These are phyloP conservation scores for Drosophila multiciliata DNA, from an alignment of 2,888 invertebrate species.

Conservation along the genomic window DNA sequence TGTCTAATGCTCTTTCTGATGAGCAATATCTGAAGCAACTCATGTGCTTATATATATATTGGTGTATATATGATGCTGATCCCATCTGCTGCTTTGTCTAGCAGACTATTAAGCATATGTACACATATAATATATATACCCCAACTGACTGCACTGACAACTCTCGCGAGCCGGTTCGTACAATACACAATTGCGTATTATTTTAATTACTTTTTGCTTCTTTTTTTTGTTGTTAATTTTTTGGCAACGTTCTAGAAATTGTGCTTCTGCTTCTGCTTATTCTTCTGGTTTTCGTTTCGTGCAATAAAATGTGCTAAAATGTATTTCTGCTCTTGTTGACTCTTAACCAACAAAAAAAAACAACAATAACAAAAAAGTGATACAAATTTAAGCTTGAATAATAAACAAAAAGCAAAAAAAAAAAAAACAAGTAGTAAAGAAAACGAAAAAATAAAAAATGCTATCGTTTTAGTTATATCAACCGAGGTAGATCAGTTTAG, in stretches of 20 bases:
- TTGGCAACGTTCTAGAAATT: slow-evolving; percentile 52
- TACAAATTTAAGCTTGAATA: slow-evolving; percentile 33
- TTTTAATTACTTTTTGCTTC: slow-evolving; percentile 60
- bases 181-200: slow-evolving; percentile 73
- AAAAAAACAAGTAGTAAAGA: slow-evolving; percentile 14
- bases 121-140: slow-evolving; percentile 22
- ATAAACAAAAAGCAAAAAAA: slow-evolving; percentile 19
- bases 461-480: slow-evolving; percentile 36
- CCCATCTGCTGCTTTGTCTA: slow-evolving; percentile 28
- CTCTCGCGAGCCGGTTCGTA: slow-evolving; percentile 33
- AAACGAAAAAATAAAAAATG: slow-evolving; percentile 21
- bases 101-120: slow-evolving; percentile 5
- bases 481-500: slow-evolving; percentile 38
- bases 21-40: slow-evolving; percentile 14
- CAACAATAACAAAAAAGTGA: slow-evolving; percentile 18
- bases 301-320: slow-evolving; percentile 63
- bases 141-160: not conserved
- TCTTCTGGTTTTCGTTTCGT: slow-evolving; percentile 26
- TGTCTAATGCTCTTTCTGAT: slow-evolving; percentile 17
- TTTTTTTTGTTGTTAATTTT: slow-evolving; percentile 16
- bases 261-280: slow-evolving; percentile 18
- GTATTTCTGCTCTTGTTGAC: slow-evolving; percentile 36
- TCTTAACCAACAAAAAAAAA: slow-evolving; percentile 32
- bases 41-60: not conserved
- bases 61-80: slow-evolving; percentile 16